Base-by-base conservation (phyloP, 1,140 invertebrate genomes). In the Lethocerus indicus region DNA sequence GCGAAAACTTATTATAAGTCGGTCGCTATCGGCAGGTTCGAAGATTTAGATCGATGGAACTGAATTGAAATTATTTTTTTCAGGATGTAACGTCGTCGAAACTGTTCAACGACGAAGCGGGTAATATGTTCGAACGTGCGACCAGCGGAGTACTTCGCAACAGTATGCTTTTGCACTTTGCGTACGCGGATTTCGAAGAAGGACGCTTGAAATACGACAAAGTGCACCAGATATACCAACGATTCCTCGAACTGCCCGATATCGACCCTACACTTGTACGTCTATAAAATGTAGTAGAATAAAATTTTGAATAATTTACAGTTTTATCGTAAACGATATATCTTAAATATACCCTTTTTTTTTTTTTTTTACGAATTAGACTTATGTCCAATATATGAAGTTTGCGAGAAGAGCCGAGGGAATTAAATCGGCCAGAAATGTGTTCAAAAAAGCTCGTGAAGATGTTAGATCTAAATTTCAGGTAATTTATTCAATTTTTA, bases 341-440 rank as follows among this genome's bases (percentile, higher is more conserved):
- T 44, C 16, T 24, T 14, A 50, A 14, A 4, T 16, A 55, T 50
- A 13, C 41, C 28, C 47, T 47, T 50, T 41, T 47, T 51, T 9
- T 26, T 47, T 28, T 20, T 39, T 43, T 14, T 21, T 41, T 20
- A 45, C 2, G 47, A 2, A 24, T 51, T 56, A 86, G 87, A 85
- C 87, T 0, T 99, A 93, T 62, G 87, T 98, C 36, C 95, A 98
- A 62, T 96, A 98, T 61, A 98, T 99, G 93, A 96, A 96, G 69
- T 99, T 98, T 67, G 84, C 89, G 0, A 71, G 94, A 41, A 71
- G 96, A 53, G 92, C 93, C 0, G 94, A 99, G 70, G 95, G 95
- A 28, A 98, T 98, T 32, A 96, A 95, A 64, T 86, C 91, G 0
- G 93, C 94, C 0, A 71, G 95, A 56, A 76, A 76, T 14, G 83